Evolutionary conservation across 2,797 vertebrate genomes (phyloP).

Genomic region (Hemitrygon akajei): DNA sequence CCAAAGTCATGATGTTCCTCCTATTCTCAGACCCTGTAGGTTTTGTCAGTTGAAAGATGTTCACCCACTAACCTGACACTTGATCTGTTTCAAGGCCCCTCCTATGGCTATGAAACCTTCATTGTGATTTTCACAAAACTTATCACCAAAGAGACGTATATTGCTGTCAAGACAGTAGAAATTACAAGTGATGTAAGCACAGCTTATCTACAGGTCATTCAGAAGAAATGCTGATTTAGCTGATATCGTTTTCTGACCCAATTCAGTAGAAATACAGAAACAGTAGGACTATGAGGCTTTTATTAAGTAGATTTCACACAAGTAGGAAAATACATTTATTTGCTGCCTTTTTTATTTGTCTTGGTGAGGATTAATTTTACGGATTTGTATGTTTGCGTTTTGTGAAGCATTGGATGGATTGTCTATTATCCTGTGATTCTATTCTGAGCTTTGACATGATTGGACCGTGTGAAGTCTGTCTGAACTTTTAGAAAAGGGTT

Average conservation of each 20-base stretch:
- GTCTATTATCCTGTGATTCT: too few species aligned
- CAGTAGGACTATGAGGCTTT: neutral
- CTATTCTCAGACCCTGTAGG: neutral
- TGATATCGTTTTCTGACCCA: neutral
- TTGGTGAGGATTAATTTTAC: too few species aligned
- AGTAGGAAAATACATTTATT: neutral
- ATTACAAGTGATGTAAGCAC: neutral
- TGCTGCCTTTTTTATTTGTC: neutral
- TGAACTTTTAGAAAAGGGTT: too few species aligned
- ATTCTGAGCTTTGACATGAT: too few species aligned
- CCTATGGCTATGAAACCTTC: neutral
- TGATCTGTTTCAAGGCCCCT: neutral
- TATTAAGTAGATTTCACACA: neutral
- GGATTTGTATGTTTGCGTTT: too few species aligned
- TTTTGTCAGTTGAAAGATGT: neutral
- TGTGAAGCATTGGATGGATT: too few species aligned
- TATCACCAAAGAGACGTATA: neutral
- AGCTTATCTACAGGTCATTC: neutral
- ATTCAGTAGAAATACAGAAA: neutral
- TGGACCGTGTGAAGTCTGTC: too few species aligned
- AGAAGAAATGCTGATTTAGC: neutral
- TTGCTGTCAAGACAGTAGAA: neutral
- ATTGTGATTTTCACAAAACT: neutral
- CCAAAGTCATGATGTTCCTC: neutral
- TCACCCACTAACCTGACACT: neutral